Evolutionary conservation across 2,797 vertebrate species (phyloP).

Genomic region (Morus bassanus): DNA sequence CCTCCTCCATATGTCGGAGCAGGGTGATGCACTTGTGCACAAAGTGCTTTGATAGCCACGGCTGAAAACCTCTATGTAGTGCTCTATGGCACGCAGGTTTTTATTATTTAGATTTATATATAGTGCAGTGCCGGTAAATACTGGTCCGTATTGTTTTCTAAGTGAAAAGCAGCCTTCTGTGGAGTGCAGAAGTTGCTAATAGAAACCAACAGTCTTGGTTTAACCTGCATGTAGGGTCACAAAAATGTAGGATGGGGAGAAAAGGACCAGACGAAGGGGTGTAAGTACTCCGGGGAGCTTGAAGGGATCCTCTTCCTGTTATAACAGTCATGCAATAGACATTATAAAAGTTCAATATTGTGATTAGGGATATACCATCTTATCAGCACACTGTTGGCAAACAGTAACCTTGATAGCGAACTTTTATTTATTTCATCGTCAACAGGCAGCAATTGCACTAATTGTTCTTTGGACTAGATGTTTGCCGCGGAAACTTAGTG

Average conservation of each 20-base stretch:
- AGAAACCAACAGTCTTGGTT: not conserved
- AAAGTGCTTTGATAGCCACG: not conserved
- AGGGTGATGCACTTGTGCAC: not conserved
- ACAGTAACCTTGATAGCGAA: not conserved
- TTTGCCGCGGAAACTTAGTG: not conserved
- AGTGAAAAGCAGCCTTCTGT: not conserved
- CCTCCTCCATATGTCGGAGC: accelerated
- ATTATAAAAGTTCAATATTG: not conserved
- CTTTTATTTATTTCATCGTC: not conserved
- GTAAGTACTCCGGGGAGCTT: not conserved
- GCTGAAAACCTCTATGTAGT: not conserved
- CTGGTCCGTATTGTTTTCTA: not conserved
- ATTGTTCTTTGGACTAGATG: not conserved
- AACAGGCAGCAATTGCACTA: not conserved
- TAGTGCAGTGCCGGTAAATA: not conserved
- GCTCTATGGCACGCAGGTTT: not conserved
- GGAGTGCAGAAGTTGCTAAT: not conserved
- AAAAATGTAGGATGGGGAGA: not conserved
- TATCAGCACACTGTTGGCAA: not conserved
- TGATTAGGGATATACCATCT: not conserved
- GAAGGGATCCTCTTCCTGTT: not conserved
- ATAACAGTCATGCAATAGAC: not conserved
- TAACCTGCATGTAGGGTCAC: not conserved
- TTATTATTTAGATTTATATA: not conserved
- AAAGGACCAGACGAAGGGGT: not conserved